Evolutionary conservation across 2,888 invertebrate species (phyloP).

Genomic region (Furcula furcula): DNA sequence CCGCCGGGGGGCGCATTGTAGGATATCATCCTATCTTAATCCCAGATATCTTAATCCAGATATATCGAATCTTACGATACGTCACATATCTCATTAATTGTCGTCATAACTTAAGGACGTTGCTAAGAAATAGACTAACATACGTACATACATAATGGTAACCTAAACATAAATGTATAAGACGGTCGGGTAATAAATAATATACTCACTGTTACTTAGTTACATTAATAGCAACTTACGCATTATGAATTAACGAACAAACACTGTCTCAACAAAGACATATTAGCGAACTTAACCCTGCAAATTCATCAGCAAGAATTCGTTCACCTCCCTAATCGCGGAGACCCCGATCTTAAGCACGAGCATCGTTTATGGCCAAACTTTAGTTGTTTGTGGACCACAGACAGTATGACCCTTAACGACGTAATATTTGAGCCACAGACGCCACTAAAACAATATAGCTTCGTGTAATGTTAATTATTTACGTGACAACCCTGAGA

Average conservation of each 20-base stretch:
- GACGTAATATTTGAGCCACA: constrained; percentile 25
- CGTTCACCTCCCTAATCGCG: constrained; percentile 27
- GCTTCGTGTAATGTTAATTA: constrained; percentile 49
- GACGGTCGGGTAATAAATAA: no score
- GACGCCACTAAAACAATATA: constrained; percentile 44
- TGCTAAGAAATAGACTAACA: no score
- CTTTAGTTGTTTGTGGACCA: constrained; percentile 51
- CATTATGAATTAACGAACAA: not conserved
- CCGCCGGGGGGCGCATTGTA: no score
- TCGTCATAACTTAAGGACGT: no score
- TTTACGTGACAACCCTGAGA: constrained; percentile 48
- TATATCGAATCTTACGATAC: no score
- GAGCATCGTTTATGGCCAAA: constrained; percentile 53
- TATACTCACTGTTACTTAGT: no score
- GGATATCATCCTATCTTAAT: no score
- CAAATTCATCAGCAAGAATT: constrained; percentile 28
- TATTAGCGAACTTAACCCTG: constrained; percentile 13
- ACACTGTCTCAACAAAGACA: not conserved
- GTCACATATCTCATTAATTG: no score
- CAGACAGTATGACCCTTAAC: constrained; percentile 48
- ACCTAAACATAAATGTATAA: no score
- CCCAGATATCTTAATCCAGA: no score
- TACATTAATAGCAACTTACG: no score
- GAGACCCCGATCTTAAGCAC: constrained; percentile 41
- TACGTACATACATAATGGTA: no score